Conservation (phyloP, 2,888 invertebrate genomes). For the Elmis aenea region DNA sequence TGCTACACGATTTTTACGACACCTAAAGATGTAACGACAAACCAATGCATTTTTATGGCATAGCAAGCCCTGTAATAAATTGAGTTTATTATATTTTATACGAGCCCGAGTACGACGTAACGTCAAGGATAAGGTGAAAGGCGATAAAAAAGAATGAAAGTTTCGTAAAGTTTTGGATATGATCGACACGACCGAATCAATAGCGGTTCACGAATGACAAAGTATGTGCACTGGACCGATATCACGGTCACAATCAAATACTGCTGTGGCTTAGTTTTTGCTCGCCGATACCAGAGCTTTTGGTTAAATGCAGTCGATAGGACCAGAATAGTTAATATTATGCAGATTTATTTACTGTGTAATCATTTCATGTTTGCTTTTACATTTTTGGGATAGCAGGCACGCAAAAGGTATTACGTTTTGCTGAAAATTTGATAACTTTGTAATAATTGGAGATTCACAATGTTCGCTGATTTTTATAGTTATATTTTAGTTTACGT, state of each 20-base stretch:
- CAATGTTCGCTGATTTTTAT: too few relatives aligned
- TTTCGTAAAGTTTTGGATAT: constrained; percentile 7
- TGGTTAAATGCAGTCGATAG: too few relatives aligned
- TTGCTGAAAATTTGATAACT: too few relatives aligned
- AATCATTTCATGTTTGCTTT: too few relatives aligned
- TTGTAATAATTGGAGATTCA: too few relatives aligned
- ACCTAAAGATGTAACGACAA: constrained; percentile 8
- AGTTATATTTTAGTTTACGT: too few relatives aligned
- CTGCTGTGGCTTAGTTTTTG: too few relatives aligned
- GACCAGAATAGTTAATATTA: too few relatives aligned
- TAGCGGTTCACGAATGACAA: constrained; percentile 13
- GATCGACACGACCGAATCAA: constrained; percentile 12
- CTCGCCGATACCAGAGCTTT: too few relatives aligned
- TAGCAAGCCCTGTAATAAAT: constrained; percentile 13
- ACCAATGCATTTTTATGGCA: constrained; percentile 13
- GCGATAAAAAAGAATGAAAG: constrained; percentile 10
- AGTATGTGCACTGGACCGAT: constrained; percentile 12
- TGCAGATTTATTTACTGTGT: too few relatives aligned
- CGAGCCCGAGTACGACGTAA: constrained; percentile 6
- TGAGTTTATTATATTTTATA: constrained; percentile 17
- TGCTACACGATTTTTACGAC: constrained; percentile 6
- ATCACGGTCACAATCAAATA: constrained; percentile 6
- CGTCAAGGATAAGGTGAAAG: constrained; percentile 6
- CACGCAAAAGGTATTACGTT: too few relatives aligned
- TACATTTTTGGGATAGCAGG: too few relatives aligned